Conservation (phyloP, 2,888 invertebrate species). For the Nomada lathburiana region DNA sequence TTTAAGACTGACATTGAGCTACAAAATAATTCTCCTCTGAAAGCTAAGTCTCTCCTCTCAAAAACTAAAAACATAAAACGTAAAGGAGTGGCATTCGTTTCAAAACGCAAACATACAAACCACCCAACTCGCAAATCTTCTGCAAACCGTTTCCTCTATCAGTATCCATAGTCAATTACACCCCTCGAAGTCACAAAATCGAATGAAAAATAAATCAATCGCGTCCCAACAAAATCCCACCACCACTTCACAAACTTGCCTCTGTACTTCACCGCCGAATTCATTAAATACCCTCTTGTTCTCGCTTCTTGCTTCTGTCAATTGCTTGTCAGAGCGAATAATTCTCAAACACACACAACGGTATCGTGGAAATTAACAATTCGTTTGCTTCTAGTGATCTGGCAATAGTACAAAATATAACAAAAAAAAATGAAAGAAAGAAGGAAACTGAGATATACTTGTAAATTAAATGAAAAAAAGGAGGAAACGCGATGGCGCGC, state of each 20-base stretch:
- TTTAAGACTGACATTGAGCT: too few species aligned
- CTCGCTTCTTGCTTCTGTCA: not conserved
- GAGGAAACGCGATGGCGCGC: not conserved
- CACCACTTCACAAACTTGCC: constrained; percentile 51
- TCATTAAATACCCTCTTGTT: constrained; percentile 60
- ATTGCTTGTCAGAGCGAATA: constrained; percentile 8
- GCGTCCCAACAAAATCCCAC: not conserved
- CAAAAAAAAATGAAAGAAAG: not conserved
- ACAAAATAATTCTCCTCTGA: too few species aligned
- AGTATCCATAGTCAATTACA: not conserved
- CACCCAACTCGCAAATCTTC: too few species aligned
- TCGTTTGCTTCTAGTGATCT: not conserved
- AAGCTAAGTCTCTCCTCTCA: too few species aligned
- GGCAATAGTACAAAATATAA: not conserved
- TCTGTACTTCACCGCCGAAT: constrained; percentile 52
- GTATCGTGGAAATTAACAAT: not conserved
- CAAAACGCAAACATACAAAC: too few species aligned
- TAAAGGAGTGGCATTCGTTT: too few species aligned
- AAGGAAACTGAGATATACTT: too few species aligned
- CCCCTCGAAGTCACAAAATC: too few species aligned
- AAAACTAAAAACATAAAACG: too few species aligned
- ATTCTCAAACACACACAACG: not conserved
- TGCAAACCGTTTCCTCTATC: too few species aligned
- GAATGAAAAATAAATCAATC: not conserved
- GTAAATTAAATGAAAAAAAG: not conserved